Evolutionary conservation across 2,797 vertebrate species (phyloP), one percentile per base, ranked within the genome.

Genomic region (Sciurus vulgaris): DNA sequence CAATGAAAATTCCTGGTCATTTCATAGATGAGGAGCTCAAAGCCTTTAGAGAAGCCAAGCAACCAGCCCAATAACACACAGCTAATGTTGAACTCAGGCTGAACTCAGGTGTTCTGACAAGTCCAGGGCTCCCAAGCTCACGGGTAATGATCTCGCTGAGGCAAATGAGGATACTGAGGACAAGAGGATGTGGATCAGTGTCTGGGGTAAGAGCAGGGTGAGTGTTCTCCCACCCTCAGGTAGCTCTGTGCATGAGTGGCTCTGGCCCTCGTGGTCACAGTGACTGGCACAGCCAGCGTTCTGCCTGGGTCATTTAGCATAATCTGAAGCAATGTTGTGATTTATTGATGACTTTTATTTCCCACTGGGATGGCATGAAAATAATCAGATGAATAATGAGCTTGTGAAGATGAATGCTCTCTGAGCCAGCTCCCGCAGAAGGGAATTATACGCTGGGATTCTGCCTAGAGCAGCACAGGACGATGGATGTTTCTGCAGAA

Each of bases 301-400:
- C 72, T 86, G 85, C 94, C 82, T 79, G 41, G 92, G 90, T 95
- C 92, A 84, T 86, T 96, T 91, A 92, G 88, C 93, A 89, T 76
- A 91, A 92, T 84, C 93, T 24, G 74, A 74, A 94, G 95, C 65
- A 41, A 84, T 9, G 24, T 20, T 81, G 74, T 96, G 96, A 97
- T 97, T 96, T 95, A 95, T 95, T 63, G 94, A 93, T 92, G 91
- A 88, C 89, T 93, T 91, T 92, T 73, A 87, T 70, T 96, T 54
- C 93, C 89, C 95, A 73, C 86, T 86, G 87, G 86, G 90, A 89
- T 18, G 26, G 82, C 93, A 78, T 51, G 94, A 93, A 95, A 96
- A 97, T 97, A 96, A 94, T 90, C 95, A 93, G 96, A 97, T 94
- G 97, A 97, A 90, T 94, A 92, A 96, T 44, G 95, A 97, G 90